phyloP scores from a whole-genome alignment of 2,797 vertebrate genomes.

The Sebastes kiyomatsui region DNA sequence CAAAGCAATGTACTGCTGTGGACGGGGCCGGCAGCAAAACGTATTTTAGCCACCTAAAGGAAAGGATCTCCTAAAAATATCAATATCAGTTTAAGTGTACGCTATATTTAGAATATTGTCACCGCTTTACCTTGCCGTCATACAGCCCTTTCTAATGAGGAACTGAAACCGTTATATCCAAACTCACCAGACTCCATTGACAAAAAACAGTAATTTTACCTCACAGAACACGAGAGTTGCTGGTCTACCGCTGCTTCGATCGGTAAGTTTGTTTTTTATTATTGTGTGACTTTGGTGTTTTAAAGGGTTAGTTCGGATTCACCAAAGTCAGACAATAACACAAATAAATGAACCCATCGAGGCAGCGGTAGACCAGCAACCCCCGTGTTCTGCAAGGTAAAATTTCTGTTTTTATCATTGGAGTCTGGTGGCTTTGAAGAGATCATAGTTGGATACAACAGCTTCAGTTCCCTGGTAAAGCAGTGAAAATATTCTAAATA shows the following conservation, averaged over 20 bases:
- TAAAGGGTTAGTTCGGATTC: no score
- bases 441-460: no score
- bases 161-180: neutral
- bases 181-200: neutral
- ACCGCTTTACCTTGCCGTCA: neutral
- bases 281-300: no score
- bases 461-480: neutral
- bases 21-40: neutral
- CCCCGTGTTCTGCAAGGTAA: no score
- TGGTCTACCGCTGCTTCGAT: no score
- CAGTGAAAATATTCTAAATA: neutral
- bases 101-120: neutral
- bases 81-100: neutral
- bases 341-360: accelerated
- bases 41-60: neutral
- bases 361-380: no score
- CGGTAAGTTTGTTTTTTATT: accelerated
- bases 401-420: neutral
- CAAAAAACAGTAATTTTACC: neutral
- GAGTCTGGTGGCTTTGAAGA: neutral
- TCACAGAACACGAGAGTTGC: no score
- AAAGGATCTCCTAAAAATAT: neutral
- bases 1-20: neutral
- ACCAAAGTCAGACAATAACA: neutral
- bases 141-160: neutral